Conservation (phyloP, 2,888 invertebrate species). For the Drosophila mimetica region DNA sequence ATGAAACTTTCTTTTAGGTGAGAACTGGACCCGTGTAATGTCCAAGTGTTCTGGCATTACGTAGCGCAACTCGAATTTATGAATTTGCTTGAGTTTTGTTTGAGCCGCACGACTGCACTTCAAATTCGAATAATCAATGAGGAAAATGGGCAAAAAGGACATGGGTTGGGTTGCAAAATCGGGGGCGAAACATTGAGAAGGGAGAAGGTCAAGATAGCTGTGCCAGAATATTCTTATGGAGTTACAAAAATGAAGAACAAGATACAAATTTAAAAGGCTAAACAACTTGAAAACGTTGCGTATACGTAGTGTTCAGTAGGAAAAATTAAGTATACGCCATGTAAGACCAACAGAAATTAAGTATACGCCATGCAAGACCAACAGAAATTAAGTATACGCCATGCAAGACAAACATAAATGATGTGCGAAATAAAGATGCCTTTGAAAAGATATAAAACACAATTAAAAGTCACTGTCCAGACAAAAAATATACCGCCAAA, state of each 20-base stretch:
- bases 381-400: not conserved
- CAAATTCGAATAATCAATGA: conserved; percentile 60
- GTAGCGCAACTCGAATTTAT: too few species aligned
- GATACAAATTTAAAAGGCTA: not conserved
- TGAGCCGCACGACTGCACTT: conserved; percentile 52
- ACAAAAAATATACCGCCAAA: not conserved
- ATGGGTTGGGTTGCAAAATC: not conserved
- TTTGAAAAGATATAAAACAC: not conserved
- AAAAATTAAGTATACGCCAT: too few species aligned
- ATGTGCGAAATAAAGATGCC: not conserved
- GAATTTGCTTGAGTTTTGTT: conserved; percentile 30
- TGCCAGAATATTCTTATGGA: not conserved
- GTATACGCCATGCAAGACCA: conserved; percentile 22
- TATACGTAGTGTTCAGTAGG: too few species aligned
- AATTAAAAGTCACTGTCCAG: not conserved
- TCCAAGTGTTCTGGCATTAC: conserved; percentile 19
- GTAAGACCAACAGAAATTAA: conserved; percentile 16
- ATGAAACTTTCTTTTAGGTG: conserved; percentile 27
- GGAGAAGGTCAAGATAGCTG: not conserved
- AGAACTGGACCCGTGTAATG: conserved; percentile 33
- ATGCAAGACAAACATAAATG: not conserved
- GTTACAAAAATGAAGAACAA: not conserved
- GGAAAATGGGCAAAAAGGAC: not conserved
- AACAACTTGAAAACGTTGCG: too few species aligned
- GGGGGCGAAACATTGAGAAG: not conserved